Conservation (phyloP, 2,113 vertebrate species). For the Tachycineta bicolor region DNA sequence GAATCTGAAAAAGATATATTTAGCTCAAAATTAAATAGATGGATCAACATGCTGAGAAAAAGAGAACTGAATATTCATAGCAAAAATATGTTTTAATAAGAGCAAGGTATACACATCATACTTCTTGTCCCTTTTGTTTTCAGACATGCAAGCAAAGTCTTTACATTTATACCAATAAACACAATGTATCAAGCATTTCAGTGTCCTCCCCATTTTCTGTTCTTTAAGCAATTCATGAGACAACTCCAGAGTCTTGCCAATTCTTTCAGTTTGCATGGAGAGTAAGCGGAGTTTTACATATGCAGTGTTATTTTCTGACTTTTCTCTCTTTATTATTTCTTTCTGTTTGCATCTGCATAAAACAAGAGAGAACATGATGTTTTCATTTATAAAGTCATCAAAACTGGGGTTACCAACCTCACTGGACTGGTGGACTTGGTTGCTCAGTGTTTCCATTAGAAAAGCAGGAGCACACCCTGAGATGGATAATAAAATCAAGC, state of each 20-base stretch:
- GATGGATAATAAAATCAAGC: neutral
- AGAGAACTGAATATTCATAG: neutral
- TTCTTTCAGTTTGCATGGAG: neutral
- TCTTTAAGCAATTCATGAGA: neutral
- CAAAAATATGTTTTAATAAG: neutral
- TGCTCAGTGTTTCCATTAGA: neutral
- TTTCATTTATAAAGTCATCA: neutral
- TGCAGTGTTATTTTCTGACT: neutral
- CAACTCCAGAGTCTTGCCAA: neutral
- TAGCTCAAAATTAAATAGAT: neutral
- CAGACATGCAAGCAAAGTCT: neutral
- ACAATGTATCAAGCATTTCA: neutral
- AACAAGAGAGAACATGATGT: neutral
- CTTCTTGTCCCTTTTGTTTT: neutral
- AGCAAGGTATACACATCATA: neutral
- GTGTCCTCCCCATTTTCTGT: neutral
- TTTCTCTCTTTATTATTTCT: neutral
- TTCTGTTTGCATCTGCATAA: neutral
- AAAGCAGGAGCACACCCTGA: neutral
- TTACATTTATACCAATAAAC: neutral
- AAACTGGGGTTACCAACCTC: neutral
- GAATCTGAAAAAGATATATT: neutral
- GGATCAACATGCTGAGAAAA: neutral
- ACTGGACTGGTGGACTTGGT: neutral
- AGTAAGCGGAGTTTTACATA: neutral